These are phyloP conservation scores for Malacoctenus gilli DNA, from an alignment of 2,797 vertebrate species.

Conservation along the genomic window DNA sequence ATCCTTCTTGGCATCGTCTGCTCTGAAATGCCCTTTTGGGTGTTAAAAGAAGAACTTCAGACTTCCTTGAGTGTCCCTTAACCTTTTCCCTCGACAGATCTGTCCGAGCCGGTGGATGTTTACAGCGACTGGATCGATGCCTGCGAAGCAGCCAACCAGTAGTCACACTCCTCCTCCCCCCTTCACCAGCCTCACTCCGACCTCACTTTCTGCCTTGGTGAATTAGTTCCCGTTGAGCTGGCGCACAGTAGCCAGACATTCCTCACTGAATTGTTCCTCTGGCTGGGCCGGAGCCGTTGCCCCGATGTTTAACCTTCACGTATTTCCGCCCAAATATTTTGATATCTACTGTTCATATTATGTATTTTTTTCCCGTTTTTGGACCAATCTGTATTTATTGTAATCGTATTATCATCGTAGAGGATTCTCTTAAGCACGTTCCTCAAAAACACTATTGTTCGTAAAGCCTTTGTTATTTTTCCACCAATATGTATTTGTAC, in stretches of 20 bases:
- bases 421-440: too few species aligned
- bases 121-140: slow-evolving; percentile 98
- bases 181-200: slow-evolving; percentile 10
- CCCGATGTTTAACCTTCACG: slow-evolving; percentile 4
- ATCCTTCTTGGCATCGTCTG: slow-evolving; percentile 82
- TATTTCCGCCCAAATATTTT: slow-evolving; percentile 1
- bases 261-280: slow-evolving; percentile 15
- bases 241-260: slow-evolving; percentile 17
- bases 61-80: slow-evolving; percentile 59
- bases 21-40: too few species aligned
- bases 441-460: too few species aligned
- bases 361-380: background rate
- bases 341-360: background rate
- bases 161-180: slow-evolving; percentile 49
- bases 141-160: slow-evolving; percentile 95
- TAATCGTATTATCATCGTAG: too few species aligned
- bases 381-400: slow-evolving; percentile 3
- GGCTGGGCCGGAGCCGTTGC: slow-evolving; percentile 43
- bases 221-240: slow-evolving; percentile 2
- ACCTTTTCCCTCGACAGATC: slow-evolving; percentile 79
- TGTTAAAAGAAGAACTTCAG: too few species aligned
- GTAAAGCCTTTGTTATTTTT: too few species aligned
- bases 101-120: slow-evolving; percentile 93
- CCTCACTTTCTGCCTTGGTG: slow-evolving; percentile 12
- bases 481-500: too few species aligned